Base-by-base conservation (phyloP, 2,888 invertebrate species). In the Eugnorisma glareosa region DNA sequence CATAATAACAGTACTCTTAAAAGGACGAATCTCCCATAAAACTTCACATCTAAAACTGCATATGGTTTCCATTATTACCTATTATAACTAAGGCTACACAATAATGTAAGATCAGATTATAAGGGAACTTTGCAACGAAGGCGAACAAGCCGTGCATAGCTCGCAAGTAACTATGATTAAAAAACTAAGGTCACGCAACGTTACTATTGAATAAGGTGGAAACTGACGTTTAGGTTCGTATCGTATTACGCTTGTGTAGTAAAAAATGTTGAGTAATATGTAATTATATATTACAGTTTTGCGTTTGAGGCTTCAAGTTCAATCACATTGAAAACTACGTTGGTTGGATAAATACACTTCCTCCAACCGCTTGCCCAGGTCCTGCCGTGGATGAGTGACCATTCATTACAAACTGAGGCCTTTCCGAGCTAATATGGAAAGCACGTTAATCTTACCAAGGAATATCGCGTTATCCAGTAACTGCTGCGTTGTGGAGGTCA, bases 151-250 rank as follows among this genome's bases (percentile, higher is more conserved):
- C 40, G 37, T 63, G 59, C 67, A 72, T 66, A 74, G 51, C 63
- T 71, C 21, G 64, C 74, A 81, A 71, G 81, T 72, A 71, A 68
- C 51, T 70, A 54, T 70, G 69, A 78, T 82, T 84, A 77, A 83
- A 85, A 83, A 86, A 75, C 59, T 75, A 78, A 86, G 86, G 77
- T 87, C 86, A 85, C 73, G 77, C 75, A 78, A 83, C 68, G 67
- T 59, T 67, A 69, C 69, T 73, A 77, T 77, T 84, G 77, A 81
- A 73, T 81, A 85, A 73, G 57, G 64, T 80, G 79, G 66, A 75
- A 78, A 76, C 35, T 74, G 48, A 51, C 57, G 57, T 51, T 71
- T 64, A 28, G 70, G 45, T 72, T 72, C 40, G 54, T 51, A 72
- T 81, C 54, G 48, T 35, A 75, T 82, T 82, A 84, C 85, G 54